Base-by-base conservation (phyloP, 1,140 invertebrate species). In the Drosophila simulans region DNA sequence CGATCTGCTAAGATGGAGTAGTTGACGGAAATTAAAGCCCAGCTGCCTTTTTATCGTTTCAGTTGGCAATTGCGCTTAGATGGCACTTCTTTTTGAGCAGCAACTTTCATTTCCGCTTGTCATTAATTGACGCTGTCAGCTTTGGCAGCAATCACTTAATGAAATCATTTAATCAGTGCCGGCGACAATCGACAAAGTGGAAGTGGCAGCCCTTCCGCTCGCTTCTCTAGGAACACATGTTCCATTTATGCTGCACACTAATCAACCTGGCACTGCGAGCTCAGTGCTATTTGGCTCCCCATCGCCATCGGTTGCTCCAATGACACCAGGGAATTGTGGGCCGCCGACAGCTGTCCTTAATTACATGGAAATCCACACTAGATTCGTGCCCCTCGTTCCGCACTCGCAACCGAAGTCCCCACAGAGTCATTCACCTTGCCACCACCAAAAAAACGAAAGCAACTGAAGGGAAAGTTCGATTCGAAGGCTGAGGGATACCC, bases 331-430 rank as follows among this genome's bases (percentile, higher is more conserved):
- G 81, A 72, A 55, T 80, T 71, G 74, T 34, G 58, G 68, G 60
- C 53, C 63, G 59, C 64, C 74, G 73, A 75, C 82, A 81, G 82
- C 73, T 88, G 70, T 79, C 68, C 79, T 88, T 86, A 86, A 88
- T 86, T 88, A 88, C 83, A 65, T 76, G 64, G 83, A 71, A 86
- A 82, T 78, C 74, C 76, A 69, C 51, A 73, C 58, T 69, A 65
- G 63, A 73, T 59, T 52, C 66, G 13, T 31, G 42, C 64, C 62
- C 37, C 46, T 11, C 35, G 27, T 35, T 42, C 51, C 34, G 31
- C 39, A 51, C 46, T 48, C 34, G n/a, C 43, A 45, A 35, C 43
- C 31, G 22, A 34, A 53, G 48, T 70, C 78, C 75, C 83, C 43
- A 48, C 22, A 57, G 65, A 76, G 83, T 88, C 79, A 83, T 86